Evolutionary conservation across 2,113 vertebrate species (phyloP).

Genomic region (Serinus canaria): DNA sequence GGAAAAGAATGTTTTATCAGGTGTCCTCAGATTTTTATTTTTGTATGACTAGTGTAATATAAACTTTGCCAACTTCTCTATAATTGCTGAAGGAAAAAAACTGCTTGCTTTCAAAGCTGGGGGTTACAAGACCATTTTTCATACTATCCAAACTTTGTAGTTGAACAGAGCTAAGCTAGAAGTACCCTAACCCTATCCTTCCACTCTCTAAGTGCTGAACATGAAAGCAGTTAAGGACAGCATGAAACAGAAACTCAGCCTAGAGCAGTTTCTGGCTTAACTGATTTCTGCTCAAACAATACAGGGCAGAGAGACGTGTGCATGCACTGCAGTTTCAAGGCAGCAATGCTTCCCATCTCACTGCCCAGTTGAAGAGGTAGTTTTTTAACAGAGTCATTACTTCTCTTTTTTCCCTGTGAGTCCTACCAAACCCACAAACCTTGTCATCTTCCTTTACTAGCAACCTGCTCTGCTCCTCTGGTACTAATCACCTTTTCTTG

Average conservation of each 20-base stretch:
- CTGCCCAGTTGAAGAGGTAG: not conserved
- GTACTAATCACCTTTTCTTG: conserved; percentile 24
- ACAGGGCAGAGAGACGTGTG: not conserved
- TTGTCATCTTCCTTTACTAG: not conserved
- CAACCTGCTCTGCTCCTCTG: conserved; percentile 8
- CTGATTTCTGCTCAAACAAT: not conserved
- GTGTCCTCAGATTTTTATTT: not conserved
- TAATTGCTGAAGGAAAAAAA: not conserved
- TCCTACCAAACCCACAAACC: not conserved
- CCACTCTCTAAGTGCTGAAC: not conserved
- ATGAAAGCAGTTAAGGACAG: not conserved
- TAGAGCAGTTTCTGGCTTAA: not conserved
- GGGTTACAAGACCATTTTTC: not conserved
- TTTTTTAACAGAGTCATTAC: not conserved
- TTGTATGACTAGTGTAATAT: not conserved
- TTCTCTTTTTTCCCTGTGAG: not conserved
- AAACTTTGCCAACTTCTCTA: not conserved
- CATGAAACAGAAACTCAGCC: not conserved
- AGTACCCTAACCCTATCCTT: not conserved
- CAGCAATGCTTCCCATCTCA: not conserved
- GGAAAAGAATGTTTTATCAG: conserved; percentile 32
- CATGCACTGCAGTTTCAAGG: not conserved
- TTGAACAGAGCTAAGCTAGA: not conserved
- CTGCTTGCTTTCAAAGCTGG: not conserved
- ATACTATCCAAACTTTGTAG: not conserved